Conservation (phyloP, 2,797 vertebrate species). For the Hippocampus kuda region DNA sequence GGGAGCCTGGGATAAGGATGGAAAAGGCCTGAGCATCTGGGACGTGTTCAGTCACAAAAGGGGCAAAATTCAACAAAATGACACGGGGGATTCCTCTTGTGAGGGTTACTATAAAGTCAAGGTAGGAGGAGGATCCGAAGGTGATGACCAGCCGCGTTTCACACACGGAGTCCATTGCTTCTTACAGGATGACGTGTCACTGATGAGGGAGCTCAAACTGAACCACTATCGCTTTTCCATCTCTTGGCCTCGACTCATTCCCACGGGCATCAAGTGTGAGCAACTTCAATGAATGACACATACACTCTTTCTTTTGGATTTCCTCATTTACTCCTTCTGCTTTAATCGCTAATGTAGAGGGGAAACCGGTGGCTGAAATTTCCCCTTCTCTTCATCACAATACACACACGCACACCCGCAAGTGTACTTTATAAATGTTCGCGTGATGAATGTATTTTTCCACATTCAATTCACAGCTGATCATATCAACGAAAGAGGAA, state of each 20-base stretch:
- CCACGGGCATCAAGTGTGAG: constrained; percentile 84
- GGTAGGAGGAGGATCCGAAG: constrained; percentile 49
- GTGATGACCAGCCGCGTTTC: not conserved
- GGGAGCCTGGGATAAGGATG: constrained; percentile 90
- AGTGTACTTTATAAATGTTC: not conserved
- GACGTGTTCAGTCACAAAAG: constrained; percentile 81
- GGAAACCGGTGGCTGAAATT: no score
- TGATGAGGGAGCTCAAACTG: constrained; percentile 81
- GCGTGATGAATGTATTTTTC: not conserved
- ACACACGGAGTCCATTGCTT: not conserved
- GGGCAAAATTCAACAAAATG: constrained; percentile 71
- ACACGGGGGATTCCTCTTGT: constrained; percentile 80
- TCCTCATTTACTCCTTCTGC: not conserved
- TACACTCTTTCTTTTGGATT: not conserved
- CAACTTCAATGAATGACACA: not conserved
- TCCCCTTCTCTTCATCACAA: not conserved
- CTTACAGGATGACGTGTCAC: constrained; percentile 75
- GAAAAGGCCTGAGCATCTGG: constrained; percentile 93
- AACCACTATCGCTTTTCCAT: constrained; percentile 86
- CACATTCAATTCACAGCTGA: constrained; percentile 66
- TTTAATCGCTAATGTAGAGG: no score
- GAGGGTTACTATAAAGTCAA: constrained; percentile 84
- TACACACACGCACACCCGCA: not conserved
- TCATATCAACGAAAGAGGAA: constrained; percentile 79
- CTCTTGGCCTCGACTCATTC: constrained; percentile 87